Conservation (phyloP, 2,797 vertebrate genomes). For the Phaenicophaeus curvirostris region DNA sequence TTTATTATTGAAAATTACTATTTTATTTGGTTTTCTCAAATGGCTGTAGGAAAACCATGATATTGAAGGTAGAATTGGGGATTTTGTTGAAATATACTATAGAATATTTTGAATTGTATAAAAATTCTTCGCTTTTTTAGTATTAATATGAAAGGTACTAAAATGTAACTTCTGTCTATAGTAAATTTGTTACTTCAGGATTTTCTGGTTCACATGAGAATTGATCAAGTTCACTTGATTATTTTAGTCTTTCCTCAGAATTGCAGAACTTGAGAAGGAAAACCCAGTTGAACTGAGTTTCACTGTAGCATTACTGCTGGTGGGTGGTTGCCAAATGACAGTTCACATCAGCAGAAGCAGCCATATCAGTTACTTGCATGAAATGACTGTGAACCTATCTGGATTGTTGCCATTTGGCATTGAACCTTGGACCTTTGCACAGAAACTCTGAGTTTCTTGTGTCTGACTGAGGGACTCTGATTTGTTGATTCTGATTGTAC, state of each 20-base stretch:
- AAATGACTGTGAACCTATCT: background rate
- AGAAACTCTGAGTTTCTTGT: background rate
- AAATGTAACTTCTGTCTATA: background rate
- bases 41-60: background rate
- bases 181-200: background rate
- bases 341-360: background rate
- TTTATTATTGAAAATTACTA: too few species aligned
- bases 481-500: background rate
- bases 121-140: rapidly evolving
- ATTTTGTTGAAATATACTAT: background rate
- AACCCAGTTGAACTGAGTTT: background rate
- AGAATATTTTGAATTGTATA: background rate
- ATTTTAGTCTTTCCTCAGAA: background rate
- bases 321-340: background rate
- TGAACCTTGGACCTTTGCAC: background rate
- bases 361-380: background rate
- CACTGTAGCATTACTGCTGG: background rate
- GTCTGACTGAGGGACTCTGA: background rate
- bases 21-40: background rate
- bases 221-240: too few species aligned
- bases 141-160: background rate
- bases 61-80: background rate
- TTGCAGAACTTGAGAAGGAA: background rate
- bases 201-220: background rate
- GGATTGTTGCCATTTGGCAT: background rate